These are phyloP conservation scores for Eidolon dupreanum DNA, from an alignment of 2,797 vertebrate species.

Conservation along the genomic window DNA sequence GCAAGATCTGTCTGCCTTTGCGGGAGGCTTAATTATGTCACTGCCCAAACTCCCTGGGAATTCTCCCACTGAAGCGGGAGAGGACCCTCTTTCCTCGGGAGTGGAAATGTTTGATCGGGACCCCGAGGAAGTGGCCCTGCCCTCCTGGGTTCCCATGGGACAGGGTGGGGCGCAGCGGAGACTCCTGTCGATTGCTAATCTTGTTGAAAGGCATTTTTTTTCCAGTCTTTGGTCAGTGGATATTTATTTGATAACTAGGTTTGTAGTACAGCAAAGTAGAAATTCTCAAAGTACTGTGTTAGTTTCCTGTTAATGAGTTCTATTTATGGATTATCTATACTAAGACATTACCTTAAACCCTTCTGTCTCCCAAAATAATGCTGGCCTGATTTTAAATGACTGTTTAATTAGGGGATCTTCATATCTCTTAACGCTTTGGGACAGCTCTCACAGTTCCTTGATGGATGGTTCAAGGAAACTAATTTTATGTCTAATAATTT, in stretches of 20 bases:
- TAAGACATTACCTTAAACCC: conserved; percentile 2
- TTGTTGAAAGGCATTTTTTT: not conserved
- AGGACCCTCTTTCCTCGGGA: not conserved
- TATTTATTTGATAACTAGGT: not conserved
- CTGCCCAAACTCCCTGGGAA: not conserved
- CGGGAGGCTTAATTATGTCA: not conserved
- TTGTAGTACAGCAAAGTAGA: not conserved
- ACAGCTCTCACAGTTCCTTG: not conserved
- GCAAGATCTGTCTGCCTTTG: not conserved
- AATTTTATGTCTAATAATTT: conserved; percentile 44
- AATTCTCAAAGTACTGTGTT: not conserved
- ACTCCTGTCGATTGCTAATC: not conserved
- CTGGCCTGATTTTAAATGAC: conserved; percentile 36
- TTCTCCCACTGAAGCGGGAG: not conserved
- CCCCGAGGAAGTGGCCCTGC: not conserved
- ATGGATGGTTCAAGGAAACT: conserved; percentile 23
- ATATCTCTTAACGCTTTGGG: not conserved
- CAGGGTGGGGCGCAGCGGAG: not conserved
- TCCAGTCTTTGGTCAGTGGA: not conserved
- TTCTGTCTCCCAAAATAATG: not conserved
- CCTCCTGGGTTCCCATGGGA: not conserved
- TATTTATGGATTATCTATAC: not conserved
- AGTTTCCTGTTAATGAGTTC: not conserved
- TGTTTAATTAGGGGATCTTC: conserved; percentile 4
- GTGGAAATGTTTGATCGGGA: not conserved